A percentile compares a stretch with the other conserved stretches of the same genome.
These are phyloP conservation scores for Falco berigora DNA, from an alignment of 2,797 vertebrate species.

Conservation along the genomic window DNA sequence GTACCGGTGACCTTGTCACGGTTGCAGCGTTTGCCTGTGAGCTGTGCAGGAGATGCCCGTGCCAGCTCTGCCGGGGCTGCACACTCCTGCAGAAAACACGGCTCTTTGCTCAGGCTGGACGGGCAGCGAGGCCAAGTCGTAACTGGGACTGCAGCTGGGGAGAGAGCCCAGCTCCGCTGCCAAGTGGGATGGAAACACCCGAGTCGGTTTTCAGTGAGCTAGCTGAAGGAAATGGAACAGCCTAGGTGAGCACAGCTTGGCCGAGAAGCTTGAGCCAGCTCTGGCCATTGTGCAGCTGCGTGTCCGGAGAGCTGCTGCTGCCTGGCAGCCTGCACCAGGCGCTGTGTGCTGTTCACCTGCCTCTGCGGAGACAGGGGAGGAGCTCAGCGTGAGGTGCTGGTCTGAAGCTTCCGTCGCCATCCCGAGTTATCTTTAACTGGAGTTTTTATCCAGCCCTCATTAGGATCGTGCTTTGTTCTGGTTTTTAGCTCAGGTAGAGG, in stretches of 20 bases:
- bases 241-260: background rate
- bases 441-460: background rate
- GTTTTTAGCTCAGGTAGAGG: background rate
- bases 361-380: background rate
- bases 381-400: background rate
- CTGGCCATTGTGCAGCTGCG: background rate
- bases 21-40: background rate
- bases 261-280: background rate
- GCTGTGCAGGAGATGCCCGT: background rate
- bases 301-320: background rate
- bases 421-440: background rate
- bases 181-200: background rate
- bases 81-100: background rate
- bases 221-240: background rate
- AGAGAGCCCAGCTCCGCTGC: background rate
- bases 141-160: background rate
- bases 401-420: rapidly evolving
- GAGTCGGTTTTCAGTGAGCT: rapidly evolving
- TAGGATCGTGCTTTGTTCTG: background rate
- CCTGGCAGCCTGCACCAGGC: background rate
- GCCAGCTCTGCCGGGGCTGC: background rate
- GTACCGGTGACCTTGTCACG: background rate
- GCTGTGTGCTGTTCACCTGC: rapidly evolving
- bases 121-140: background rate
- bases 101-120: background rate